Evolutionary conservation across 1,140 invertebrate genomes (phyloP).

Genomic region (Drosophila santomea): DNA sequence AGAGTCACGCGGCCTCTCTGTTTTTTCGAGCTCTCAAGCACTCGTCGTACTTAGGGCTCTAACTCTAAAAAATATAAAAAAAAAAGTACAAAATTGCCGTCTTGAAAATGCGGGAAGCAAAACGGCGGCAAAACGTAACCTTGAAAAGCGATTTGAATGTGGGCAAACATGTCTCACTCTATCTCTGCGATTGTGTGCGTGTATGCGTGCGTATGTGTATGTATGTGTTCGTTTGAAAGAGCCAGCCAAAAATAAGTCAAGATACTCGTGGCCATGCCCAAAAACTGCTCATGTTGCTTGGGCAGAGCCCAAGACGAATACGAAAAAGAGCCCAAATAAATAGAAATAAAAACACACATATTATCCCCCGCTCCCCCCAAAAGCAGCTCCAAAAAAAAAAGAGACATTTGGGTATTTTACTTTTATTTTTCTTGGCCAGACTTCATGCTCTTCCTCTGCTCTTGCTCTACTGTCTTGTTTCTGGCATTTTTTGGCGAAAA

Average conservation of each 20-base stretch:
- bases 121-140: constrained; percentile 62
- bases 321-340: constrained; percentile 18
- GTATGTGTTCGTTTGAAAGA: constrained; percentile 29
- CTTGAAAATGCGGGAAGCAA: constrained; percentile 60
- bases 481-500: constrained; percentile 39
- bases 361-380: neutral
- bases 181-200: constrained; percentile 5
- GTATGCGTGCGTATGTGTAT: neutral
- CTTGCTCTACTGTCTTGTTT: constrained; percentile 16
- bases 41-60: constrained; percentile 20
- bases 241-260: constrained; percentile 66
- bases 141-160: constrained; percentile 67
- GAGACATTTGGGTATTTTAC: constrained; percentile 38
- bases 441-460: constrained; percentile 35
- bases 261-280: constrained; percentile 53
- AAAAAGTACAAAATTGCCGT: constrained; percentile 10
- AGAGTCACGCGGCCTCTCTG: constrained; percentile 43
- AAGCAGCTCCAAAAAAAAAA: constrained; percentile 27
- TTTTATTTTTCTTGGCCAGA: constrained; percentile 57
- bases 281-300: constrained; percentile 40
- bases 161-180: constrained; percentile 55
- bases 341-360: constrained; percentile 30
- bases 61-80: neutral
- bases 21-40: neutral
- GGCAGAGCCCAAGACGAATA: constrained; percentile 24